Percentiles rank a stretch among this genome's conserved stretches.
Evolutionary conservation across 2,797 vertebrate species (phyloP).

Genomic region (Arrhamphus sclerolepis): DNA sequence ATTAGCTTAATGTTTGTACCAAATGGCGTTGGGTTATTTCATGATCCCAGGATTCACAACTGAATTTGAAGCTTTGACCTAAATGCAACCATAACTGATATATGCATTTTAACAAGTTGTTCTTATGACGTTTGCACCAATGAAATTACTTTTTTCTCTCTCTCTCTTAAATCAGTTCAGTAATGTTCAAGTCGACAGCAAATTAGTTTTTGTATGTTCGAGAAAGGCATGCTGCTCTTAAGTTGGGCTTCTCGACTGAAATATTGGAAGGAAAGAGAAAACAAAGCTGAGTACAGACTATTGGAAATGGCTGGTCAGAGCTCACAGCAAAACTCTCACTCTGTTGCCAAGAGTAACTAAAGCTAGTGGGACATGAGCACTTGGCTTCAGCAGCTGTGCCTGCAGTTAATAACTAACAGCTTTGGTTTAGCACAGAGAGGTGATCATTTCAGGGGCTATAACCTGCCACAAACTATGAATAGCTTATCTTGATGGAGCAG

Average conservation of each 20-base stretch:
- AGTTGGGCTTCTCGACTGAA: conserved; percentile 4
- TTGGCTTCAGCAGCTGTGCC: conserved; percentile 27
- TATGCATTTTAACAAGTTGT: not conserved
- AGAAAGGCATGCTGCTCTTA: not conserved
- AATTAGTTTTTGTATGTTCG: conserved; percentile 1
- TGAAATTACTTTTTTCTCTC: not conserved
- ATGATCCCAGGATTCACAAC: not conserved
- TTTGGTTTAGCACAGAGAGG: conserved; percentile 34
- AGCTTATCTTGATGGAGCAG: conserved; percentile 33
- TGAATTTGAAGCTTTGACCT: not conserved
- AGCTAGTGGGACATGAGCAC: conserved; percentile 38
- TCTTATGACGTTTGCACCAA: not conserved
- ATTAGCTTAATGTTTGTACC: conserved; percentile 27
- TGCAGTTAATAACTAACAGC: conserved; percentile 47
- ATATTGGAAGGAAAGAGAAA: not conserved
- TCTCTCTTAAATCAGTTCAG: no score
- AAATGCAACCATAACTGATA: not conserved
- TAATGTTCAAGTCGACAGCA: no score
- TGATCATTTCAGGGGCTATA: conserved; percentile 51
- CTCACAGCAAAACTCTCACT: conserved; percentile 3
- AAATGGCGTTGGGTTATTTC: not conserved
- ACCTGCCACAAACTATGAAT: conserved; percentile 50
- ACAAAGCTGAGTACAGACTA: not conserved
- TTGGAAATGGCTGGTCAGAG: conserved; percentile 23
- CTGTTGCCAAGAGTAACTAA: conserved; percentile 54